These are phyloP conservation scores for Nephila pilipes DNA, from an alignment of 1,140 invertebrate genomes.

Conservation along the genomic window DNA sequence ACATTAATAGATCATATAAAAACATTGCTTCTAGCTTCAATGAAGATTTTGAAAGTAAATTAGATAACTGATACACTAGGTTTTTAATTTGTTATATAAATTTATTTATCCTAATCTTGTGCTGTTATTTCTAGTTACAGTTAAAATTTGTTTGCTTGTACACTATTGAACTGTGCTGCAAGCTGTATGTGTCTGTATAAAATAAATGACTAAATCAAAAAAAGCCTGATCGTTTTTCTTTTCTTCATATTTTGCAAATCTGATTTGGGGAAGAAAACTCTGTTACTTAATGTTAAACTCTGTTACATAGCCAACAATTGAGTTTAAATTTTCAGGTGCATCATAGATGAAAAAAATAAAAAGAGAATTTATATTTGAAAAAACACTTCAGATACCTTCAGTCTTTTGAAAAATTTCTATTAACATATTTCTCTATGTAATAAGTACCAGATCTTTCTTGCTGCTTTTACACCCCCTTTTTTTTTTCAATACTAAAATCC, in stretches of 20 bases:
- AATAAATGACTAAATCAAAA: constrained; percentile 75
- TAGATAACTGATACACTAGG: constrained; percentile 43
- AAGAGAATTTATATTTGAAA: neutral
- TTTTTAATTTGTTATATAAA: constrained; percentile 48
- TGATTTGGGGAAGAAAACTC: neutral
- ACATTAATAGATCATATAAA: constrained; percentile 3
- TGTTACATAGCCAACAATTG: neutral
- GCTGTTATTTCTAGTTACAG: constrained; percentile 72
- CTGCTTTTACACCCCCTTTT: neutral
- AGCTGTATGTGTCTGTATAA: constrained; percentile 74
- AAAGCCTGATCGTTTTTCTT: constrained; percentile 31
- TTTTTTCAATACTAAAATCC: neutral
- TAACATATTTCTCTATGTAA: too few species aligned
- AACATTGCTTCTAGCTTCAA: constrained; percentile 34
- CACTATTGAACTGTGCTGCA: constrained; percentile 66
- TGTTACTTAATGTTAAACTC: neutral
- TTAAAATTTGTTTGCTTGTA: constrained; percentile 72
- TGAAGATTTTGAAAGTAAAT: constrained; percentile 6
- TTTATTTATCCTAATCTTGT: constrained; percentile 35
- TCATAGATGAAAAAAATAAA: neutral
- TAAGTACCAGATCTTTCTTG: neutral
- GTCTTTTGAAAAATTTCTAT: neutral
- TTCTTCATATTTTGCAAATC: constrained; percentile 15
- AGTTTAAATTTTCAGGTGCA: neutral
- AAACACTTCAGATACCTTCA: neutral